Evolutionary conservation across 2,797 vertebrate genomes (phyloP).

Genomic region (Eulemur rubriventer): DNA sequence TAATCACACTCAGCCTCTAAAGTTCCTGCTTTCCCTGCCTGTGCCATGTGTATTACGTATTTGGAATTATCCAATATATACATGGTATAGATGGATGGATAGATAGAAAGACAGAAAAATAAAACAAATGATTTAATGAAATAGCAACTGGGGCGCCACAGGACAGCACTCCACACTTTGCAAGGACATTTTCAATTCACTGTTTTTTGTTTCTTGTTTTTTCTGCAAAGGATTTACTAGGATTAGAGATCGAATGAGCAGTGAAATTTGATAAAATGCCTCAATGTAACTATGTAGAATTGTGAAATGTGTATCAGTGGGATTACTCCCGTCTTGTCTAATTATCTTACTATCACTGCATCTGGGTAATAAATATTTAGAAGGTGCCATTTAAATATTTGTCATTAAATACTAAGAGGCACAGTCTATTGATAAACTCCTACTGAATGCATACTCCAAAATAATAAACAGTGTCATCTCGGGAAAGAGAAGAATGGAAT

Average conservation of each 20-base stretch:
- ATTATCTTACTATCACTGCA: neutral
- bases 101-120: neutral
- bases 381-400: neutral
- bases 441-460: neutral
- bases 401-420: neutral
- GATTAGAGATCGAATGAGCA: neutral
- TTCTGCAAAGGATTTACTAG: neutral
- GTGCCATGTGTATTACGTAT: neutral
- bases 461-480: neutral
- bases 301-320: neutral
- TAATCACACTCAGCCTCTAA: neutral
- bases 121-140: neutral
- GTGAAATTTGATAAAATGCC: neutral
- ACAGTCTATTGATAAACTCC: neutral
- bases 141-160: neutral
- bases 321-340: neutral
- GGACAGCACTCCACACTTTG: neutral
- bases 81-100: neutral
- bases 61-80: neutral
- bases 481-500: neutral
- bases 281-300: neutral
- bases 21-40: neutral
- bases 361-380: neutral
- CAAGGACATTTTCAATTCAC: neutral
- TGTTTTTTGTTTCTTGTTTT: no score